Evolutionary conservation across 2,888 invertebrate species (phyloP), one percentile per base, ranked within the genome.

Genomic region (Erebia palarica): DNA sequence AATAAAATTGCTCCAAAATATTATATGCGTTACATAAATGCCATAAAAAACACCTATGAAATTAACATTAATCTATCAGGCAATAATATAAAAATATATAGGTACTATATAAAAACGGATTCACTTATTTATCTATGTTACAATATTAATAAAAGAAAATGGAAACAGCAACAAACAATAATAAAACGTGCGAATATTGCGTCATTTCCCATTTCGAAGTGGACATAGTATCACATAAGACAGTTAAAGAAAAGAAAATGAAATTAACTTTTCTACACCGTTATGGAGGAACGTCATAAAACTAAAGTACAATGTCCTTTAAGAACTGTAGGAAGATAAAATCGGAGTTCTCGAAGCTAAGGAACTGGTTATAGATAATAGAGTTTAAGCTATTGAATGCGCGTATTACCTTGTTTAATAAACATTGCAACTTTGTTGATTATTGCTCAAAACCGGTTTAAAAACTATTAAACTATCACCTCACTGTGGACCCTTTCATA

Each of bases 341-440:
- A 75, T 75, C 68, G 47, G 74, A 76, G 76, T 69, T 71, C 72
- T 73, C 72, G 70, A 75, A 69, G 70, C 42, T 69, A 70, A 70
- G 65, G 64, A 75, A 76, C 74, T 77, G 69, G 75, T 75, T 76
- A 69, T 68, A 72, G 65, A 71, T 71, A 75, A 78, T 69, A 59
- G 72, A 71, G 70, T 70, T 71, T 73, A 59, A 83, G 79, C 74
- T 73, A 81, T 78, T 81, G 82, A 85, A 81, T 83, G 82, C 79
- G 84, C 86, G 89, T 90, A 91, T 89, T 91, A 88, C 86, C 88
- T 86, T 91, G 92, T 91, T 91, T 91, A 91, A 91, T 92, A 92
- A 92, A 93, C 91, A 92, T 90, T 86, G 91, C 89, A 91, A 92
- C 91, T 89, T 81, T 90, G 91, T 91, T 87, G 86, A 88, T 88